Conservation (phyloP, 2,888 invertebrate species). For the Eupithecia pulchellata region DNA sequence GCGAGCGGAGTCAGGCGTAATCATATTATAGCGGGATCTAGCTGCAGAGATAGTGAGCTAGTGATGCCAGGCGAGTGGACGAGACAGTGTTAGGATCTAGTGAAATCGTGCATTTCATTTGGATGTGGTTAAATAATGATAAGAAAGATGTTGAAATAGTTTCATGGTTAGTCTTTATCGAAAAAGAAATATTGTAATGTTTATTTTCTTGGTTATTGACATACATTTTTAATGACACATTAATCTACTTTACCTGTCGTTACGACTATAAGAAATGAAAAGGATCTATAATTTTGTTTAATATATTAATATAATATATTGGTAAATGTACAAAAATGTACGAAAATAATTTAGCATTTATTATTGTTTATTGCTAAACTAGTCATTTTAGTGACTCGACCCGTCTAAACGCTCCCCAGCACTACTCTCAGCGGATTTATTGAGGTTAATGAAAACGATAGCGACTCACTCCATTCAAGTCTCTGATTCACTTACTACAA, state of each 20-base stretch:
- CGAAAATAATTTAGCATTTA: background rate
- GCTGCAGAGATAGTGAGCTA: constrained; percentile 35
- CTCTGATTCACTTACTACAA: constrained; percentile 58
- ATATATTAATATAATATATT: too few species aligned
- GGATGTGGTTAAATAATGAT: background rate
- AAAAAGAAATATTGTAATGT: background rate
- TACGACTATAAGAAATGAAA: background rate
- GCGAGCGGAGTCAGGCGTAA: constrained; percentile 62
- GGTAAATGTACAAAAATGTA: too few species aligned
- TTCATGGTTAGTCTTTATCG: background rate
- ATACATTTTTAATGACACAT: background rate
- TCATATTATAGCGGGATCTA: constrained; percentile 61
- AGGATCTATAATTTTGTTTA: background rate
- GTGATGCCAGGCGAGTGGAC: constrained; percentile 14
- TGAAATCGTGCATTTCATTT: background rate
- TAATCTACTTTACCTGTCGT: background rate
- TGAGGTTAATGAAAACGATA: constrained; percentile 66
- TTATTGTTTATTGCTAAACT: background rate
- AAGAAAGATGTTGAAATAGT: background rate
- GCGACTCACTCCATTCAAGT: constrained; percentile 48
- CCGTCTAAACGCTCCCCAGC: constrained; percentile 47
- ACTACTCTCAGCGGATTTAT: constrained; percentile 56
- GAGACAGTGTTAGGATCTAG: background rate
- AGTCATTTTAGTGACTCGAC: constrained; percentile 21
- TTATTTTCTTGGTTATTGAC: background rate